Conservation (phyloP, 2,113 vertebrate species). For the Ahaetulla prasina region DNA sequence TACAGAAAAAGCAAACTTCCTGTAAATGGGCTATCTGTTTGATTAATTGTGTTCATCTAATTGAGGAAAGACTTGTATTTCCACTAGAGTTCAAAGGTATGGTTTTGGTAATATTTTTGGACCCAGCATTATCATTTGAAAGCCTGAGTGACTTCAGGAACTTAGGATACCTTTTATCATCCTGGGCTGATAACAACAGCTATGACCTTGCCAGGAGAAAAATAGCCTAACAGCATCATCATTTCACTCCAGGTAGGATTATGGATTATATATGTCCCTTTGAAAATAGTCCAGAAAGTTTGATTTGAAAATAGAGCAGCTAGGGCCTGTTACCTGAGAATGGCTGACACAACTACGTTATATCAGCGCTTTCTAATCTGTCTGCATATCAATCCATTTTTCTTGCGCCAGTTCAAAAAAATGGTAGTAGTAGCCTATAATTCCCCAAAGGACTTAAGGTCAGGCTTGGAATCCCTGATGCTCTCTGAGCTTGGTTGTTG, state of each 20-base stretch:
- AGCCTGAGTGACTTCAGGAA: background rate
- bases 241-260: background rate
- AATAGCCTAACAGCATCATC: background rate
- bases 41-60: background rate
- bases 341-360: background rate
- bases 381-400: background rate
- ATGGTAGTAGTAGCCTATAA: background rate
- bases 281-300: background rate
- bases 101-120: background rate
- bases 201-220: background rate
- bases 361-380: background rate
- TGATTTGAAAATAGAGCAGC: background rate
- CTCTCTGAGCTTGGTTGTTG: background rate
- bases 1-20: background rate
- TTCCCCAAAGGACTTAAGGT: background rate
- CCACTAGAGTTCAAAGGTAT: background rate
- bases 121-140: background rate
- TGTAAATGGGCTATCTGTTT: background rate
- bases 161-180: background rate
- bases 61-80: background rate
- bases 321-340: background rate
- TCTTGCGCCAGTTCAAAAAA: background rate
- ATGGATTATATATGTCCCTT: background rate
- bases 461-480: background rate
- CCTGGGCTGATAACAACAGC: background rate